Evolutionary conservation across 2,113 vertebrate species (phyloP).

Genomic region (Eudyptes chrysolophus): DNA sequence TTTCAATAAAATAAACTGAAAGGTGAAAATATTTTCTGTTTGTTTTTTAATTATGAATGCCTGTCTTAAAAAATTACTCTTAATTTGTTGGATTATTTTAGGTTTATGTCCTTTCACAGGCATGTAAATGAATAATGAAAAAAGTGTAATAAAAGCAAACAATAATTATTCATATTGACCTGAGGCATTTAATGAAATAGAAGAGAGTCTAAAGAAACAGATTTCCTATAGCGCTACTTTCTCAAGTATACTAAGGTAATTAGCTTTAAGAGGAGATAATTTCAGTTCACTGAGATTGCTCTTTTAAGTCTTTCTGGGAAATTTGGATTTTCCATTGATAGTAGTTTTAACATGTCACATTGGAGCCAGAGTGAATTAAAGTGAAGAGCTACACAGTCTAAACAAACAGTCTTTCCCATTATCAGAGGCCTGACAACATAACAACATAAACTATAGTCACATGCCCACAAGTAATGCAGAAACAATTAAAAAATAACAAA

Average conservation of each 20-base stretch:
- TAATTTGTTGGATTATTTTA: constrained; percentile 35
- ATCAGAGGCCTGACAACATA: constrained; percentile 87
- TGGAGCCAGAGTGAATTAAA: constrained; percentile 95
- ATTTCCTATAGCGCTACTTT: constrained; percentile 76
- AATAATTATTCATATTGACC: constrained; percentile 54
- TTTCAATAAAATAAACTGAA: constrained; percentile 52
- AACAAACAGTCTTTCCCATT: constrained; percentile 89
- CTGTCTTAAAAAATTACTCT: constrained; percentile 19
- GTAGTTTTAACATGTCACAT: constrained; percentile 90
- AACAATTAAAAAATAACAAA: constrained; percentile 71
- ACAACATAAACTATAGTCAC: constrained; percentile 84
- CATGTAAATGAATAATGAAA: constrained; percentile 29
- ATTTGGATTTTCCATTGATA: constrained; percentile 90
- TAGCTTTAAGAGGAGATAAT: constrained; percentile 88
- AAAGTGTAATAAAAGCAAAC: constrained; percentile 40
- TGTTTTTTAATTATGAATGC: constrained; percentile 15
- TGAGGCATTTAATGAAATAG: constrained; percentile 37
- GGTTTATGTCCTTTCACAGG: constrained; percentile 15
- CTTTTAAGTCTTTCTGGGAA: constrained; percentile 86
- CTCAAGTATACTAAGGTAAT: constrained; percentile 85
- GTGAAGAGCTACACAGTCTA: constrained; percentile 88
- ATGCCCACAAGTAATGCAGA: constrained; percentile 62
- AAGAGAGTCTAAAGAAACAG: constrained; percentile 52
- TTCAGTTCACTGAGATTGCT: constrained; percentile 79
- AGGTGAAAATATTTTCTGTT: constrained; percentile 46